phyloP scores from a whole-genome alignment of 2,888 invertebrate genomes.

The Thalpophila matura region DNA sequence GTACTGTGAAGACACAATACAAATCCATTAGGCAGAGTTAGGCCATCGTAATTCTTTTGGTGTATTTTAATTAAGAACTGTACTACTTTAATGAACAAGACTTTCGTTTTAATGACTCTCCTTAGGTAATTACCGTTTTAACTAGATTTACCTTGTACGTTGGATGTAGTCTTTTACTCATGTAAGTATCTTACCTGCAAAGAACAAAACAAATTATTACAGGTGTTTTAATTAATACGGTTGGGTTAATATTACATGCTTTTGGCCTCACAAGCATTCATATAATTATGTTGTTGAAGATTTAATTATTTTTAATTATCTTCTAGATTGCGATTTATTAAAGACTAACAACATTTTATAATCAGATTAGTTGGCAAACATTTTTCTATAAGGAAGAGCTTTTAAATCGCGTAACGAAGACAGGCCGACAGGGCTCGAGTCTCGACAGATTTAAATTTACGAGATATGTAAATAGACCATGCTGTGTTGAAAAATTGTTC shows the following conservation, averaged over 20 bases:
- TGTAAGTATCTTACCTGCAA: conserved; percentile 69
- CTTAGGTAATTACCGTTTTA: conserved; percentile 48
- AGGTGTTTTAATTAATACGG: not conserved
- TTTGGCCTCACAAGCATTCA: not conserved
- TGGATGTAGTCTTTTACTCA: conserved; percentile 15
- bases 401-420: conserved; percentile 60
- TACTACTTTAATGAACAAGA: conserved; percentile 61
- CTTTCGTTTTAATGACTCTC: conserved; percentile 59
- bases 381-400: conserved; percentile 66
- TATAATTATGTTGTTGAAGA: not conserved
- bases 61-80: conserved; percentile 60
- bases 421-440: conserved; percentile 64
- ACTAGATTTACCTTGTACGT: conserved; percentile 62
- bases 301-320: conserved; percentile 62
- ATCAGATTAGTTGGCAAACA: conserved; percentile 68
- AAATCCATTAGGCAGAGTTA: conserved; percentile 49
- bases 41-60: conserved; percentile 33
- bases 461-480: conserved; percentile 79
- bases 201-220: conserved; percentile 47
- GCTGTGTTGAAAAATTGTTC: conserved; percentile 79
- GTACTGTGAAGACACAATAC: conserved; percentile 29
- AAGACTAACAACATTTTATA: conserved; percentile 62
- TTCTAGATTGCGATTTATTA: conserved; percentile 55
- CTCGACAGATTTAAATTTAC: conserved; percentile 76
- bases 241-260: not conserved